phyloP scores from a whole-genome alignment of 64 coral and sea anemone genomes.

The Cladopsammia gracilis region DNA sequence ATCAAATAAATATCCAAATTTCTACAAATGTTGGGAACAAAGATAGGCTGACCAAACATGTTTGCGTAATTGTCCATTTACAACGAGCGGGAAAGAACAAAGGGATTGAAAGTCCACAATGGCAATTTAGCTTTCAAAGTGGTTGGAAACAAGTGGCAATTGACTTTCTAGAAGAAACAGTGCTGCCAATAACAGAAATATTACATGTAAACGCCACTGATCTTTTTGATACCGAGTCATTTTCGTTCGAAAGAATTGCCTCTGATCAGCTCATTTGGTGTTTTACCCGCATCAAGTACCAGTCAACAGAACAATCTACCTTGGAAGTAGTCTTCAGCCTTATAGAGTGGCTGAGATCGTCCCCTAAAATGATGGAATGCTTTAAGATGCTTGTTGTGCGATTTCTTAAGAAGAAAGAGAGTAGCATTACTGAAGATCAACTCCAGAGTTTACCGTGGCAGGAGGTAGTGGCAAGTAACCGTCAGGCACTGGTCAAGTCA shows the following conservation, averaged over 20 bases:
- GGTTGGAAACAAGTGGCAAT: conserved; percentile 91
- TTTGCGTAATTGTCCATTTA: conserved; percentile 79
- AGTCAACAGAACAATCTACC: conserved; percentile 18
- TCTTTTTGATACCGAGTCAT: conserved; percentile 46
- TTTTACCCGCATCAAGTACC: conserved; percentile 84
- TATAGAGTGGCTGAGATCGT: conserved; percentile 20
- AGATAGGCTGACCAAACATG: conserved; percentile 62
- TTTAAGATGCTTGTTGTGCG: conserved; percentile 55
- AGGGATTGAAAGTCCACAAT: not conserved
- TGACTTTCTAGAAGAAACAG: conserved; percentile 75
- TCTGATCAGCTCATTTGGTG: conserved; percentile 83
- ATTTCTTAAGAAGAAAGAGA: conserved; percentile 29
- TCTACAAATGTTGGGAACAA: not conserved
- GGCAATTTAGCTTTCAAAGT: conserved; percentile 88
- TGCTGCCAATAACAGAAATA: conserved; percentile 57
- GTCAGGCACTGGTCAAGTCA: conserved; percentile 75
- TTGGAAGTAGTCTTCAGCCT: conserved; percentile 17
- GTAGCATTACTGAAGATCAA: not conserved
- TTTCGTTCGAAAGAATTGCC: conserved; percentile 68
- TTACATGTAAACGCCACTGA: conserved; percentile 40
- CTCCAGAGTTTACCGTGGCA: conserved; percentile 33
- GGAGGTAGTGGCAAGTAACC: conserved; percentile 79
- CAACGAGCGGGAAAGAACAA: conserved; percentile 39
- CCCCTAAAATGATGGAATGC: conserved; percentile 26
- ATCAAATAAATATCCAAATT: conserved; percentile 49